Evolutionary conservation across 2,888 invertebrate genomes (phyloP).

Genomic region (Eupelmus urozonus): DNA sequence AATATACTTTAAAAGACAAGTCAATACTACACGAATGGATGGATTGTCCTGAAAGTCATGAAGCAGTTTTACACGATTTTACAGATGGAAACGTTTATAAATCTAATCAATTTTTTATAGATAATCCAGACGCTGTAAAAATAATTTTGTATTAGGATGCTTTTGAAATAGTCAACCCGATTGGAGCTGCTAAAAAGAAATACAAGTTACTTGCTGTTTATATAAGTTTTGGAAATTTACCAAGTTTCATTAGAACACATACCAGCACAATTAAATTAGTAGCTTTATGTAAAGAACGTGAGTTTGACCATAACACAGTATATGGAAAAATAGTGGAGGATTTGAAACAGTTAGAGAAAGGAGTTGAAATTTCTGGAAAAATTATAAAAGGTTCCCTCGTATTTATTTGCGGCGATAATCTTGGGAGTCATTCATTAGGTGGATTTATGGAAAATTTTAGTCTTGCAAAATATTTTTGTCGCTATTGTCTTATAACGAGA

Average conservation of each 20-base stretch:
- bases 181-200: slow-evolving; percentile 65
- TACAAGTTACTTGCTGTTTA: slow-evolving; percentile 67
- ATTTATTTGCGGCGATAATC: slow-evolving; percentile 58
- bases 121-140: slow-evolving; percentile 49
- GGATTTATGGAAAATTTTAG: slow-evolving; percentile 67
- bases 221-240: slow-evolving; percentile 64
- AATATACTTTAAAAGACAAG: slow-evolving; percentile 28
- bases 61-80: slow-evolving; percentile 40
- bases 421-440: slow-evolving; percentile 65
- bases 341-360: slow-evolving; percentile 62
- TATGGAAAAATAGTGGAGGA: slow-evolving; percentile 63
- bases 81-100: slow-evolving; percentile 47
- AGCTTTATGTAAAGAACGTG: slow-evolving; percentile 63
- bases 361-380: slow-evolving; percentile 11
- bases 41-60: neutral
- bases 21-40: slow-evolving; percentile 23
- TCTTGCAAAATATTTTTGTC: slow-evolving; percentile 62
- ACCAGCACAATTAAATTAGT: slow-evolving; percentile 66
- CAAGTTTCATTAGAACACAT: slow-evolving; percentile 60
- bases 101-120: slow-evolving; percentile 42
- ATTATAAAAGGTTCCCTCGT: slow-evolving; percentile 61
- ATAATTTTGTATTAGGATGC: slow-evolving; percentile 67
- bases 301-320: slow-evolving; percentile 37
- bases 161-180: slow-evolving; percentile 68
- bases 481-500: slow-evolving; percentile 61